phyloP scores from a whole-genome alignment of 2,113 vertebrate genomes.

The Aix galericulata region DNA sequence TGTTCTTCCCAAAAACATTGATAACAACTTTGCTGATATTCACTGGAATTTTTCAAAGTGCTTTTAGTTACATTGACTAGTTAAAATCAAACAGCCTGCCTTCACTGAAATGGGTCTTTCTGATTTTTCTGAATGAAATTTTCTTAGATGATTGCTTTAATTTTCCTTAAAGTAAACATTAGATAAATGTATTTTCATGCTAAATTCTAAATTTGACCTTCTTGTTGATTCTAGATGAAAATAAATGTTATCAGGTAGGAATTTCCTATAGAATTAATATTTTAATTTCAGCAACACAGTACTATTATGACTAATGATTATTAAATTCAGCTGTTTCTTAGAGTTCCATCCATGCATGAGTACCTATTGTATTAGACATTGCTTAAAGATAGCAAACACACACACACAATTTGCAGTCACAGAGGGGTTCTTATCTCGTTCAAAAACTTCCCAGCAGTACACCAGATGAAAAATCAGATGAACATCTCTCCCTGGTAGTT shows the following conservation, averaged over 20 bases:
- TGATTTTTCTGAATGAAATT: not conserved
- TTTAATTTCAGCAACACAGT: not conserved
- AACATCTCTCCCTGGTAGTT: not conserved
- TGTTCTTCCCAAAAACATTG: not conserved
- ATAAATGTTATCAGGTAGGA: not conserved
- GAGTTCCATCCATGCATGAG: not conserved
- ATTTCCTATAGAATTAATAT: not conserved
- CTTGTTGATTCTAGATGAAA: fast-evolving
- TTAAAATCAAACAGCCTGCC: not conserved
- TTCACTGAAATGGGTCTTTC: not conserved
- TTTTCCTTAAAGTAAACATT: not conserved
- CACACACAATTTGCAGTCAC: not conserved
- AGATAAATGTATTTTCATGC: not conserved
- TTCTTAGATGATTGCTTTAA: not conserved
- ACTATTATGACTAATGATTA: not conserved
- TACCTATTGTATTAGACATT: not conserved
- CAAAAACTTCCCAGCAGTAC: not conserved
- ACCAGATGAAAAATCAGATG: not conserved
- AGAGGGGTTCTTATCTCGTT: not conserved
- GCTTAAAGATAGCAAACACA: not conserved
- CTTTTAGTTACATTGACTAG: not conserved
- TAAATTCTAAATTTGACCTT: not conserved
- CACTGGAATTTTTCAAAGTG: not conserved
- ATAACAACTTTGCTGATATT: not conserved
- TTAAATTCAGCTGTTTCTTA: not conserved